Percentiles rank a stretch among this genome's conserved stretches.
These are phyloP conservation scores for Lithophane semibrunnea DNA, from an alignment of 2,888 invertebrate genomes.

Conservation along the genomic window DNA sequence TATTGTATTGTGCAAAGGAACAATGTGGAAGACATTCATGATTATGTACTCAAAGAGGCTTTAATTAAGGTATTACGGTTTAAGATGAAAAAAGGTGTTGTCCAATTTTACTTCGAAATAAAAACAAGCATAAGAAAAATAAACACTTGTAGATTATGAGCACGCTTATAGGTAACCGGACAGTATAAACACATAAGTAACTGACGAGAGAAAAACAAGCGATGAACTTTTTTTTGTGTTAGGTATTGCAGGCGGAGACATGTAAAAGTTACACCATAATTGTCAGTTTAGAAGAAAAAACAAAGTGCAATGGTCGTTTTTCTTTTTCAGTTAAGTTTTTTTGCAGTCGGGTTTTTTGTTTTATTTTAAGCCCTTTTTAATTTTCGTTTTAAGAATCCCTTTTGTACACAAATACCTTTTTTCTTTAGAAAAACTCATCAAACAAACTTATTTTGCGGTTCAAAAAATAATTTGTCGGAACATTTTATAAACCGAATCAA, in stretches of 20 bases:
- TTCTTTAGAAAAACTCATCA: not conserved
- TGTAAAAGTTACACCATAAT: too few relatives aligned
- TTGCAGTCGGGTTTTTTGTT: too few relatives aligned
- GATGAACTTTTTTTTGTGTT: too few relatives aligned
- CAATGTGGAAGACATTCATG: not conserved
- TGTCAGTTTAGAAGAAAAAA: too few relatives aligned
- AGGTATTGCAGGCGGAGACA: too few relatives aligned
- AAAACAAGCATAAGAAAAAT: not conserved
- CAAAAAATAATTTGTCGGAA: not conserved
- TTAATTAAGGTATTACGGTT: not conserved
- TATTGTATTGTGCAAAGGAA: slow-evolving; percentile 22
- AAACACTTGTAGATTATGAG: too few relatives aligned
- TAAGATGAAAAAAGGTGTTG: not conserved
- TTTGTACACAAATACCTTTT: not conserved
- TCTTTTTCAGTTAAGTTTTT: too few relatives aligned
- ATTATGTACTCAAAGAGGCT: not conserved
- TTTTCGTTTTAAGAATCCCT: not conserved
- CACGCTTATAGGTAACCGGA: too few relatives aligned
- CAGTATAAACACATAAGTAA: too few relatives aligned
- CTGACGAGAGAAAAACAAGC: too few relatives aligned
- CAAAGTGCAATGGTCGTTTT: too few relatives aligned
- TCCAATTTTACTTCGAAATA: not conserved
- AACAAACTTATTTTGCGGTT: not conserved
- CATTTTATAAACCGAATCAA: not conserved
- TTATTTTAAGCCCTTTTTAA: not conserved